These are phyloP conservation scores for Sturnira hondurensis DNA, from an alignment of 2,113 vertebrate species.

Conservation along the genomic window DNA sequence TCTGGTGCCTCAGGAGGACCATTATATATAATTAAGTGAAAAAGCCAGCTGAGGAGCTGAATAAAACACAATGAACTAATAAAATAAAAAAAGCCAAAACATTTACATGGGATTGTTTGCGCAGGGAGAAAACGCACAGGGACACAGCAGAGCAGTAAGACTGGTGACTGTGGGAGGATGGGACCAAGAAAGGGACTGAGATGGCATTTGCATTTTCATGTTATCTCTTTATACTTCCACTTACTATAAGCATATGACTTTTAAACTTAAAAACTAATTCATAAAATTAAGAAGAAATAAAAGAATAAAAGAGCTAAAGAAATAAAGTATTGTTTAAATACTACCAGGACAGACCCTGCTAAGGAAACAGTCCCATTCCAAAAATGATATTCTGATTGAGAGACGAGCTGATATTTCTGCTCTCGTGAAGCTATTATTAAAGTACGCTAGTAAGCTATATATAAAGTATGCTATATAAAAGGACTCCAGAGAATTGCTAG, in stretches of 20 bases:
- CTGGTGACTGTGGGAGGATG: accelerated
- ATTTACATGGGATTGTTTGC: not conserved
- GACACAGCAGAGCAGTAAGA: not conserved
- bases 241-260: not conserved
- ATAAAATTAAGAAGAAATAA: not conserved
- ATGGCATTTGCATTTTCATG: not conserved
- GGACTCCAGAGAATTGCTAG: not conserved
- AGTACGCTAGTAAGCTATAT: not conserved
- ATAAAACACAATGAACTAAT: not conserved
- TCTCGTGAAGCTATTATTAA: not conserved
- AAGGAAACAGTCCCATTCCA: not conserved
- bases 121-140: not conserved
- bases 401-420: not conserved
- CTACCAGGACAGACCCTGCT: not conserved
- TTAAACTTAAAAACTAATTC: conserved; percentile 22
- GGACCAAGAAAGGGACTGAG: not conserved
- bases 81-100: not conserved
- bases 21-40: not conserved
- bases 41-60: not conserved
- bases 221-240: not conserved
- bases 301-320: not conserved
- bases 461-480: not conserved
- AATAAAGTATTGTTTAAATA: not conserved
- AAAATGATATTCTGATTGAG: not conserved
- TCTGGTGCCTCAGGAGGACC: not conserved